Percentiles rank a stretch among this genome's conserved stretches.
phyloP scores from a whole-genome alignment of 2,888 invertebrate species.

The Tenthredo scrophulariae region DNA sequence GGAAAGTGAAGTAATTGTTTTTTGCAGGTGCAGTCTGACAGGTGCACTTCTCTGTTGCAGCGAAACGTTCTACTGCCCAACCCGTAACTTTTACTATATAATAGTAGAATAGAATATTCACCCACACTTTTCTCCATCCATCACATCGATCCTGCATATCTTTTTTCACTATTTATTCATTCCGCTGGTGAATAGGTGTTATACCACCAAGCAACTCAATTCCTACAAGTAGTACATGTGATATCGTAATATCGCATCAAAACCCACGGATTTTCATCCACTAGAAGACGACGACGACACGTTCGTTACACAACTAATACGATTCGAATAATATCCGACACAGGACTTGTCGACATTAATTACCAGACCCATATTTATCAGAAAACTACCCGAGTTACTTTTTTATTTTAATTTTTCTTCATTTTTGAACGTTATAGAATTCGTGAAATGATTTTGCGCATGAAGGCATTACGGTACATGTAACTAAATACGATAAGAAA shows the following conservation, averaged over 20 bases:
- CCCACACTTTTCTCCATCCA: neutral
- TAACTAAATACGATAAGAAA: neutral
- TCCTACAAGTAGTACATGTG: neutral
- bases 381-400: neutral
- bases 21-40: conserved; percentile 61
- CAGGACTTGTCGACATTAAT: neutral
- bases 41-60: conserved; percentile 56
- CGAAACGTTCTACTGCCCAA: neutral
- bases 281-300: neutral
- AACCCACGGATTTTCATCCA: conserved; percentile 44
- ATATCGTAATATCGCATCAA: neutral
- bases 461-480: neutral
- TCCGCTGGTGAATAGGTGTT: neutral
- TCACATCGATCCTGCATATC: neutral
- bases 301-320: neutral
- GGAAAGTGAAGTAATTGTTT: conserved; percentile 51
- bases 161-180: neutral
- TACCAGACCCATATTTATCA: too few species aligned
- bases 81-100: neutral
- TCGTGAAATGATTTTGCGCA: neutral
- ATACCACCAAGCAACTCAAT: neutral
- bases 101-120: neutral
- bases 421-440: too few species aligned
- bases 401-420: too few species aligned
- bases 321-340: neutral